Percentiles rank a stretch among this genome's conserved stretches.
phyloP scores from a whole-genome alignment of 2,113 vertebrate species.

The Sander vitreus region DNA sequence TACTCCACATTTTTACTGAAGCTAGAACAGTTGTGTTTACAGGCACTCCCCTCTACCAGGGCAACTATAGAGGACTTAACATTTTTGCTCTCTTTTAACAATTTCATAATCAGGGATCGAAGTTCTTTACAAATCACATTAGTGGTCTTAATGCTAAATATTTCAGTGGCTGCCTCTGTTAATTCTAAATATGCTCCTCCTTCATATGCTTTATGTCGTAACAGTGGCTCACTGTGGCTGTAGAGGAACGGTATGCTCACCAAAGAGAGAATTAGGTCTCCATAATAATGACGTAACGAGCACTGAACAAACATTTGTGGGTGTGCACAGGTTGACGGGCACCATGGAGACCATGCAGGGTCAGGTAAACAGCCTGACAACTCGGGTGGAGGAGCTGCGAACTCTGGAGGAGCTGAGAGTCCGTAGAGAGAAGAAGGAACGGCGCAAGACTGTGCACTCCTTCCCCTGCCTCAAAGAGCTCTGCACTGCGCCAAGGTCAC shows the following conservation, averaged over 20 bases:
- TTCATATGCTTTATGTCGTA: slow-evolving; percentile 14
- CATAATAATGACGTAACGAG: slow-evolving; percentile 15
- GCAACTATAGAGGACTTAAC: background rate
- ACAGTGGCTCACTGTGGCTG: slow-evolving; percentile 19
- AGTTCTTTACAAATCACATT: slow-evolving; percentile 33
- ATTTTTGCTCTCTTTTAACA: background rate
- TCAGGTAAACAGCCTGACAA: slow-evolving; percentile 93
- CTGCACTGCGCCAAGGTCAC: slow-evolving; percentile 90
- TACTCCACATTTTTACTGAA: background rate
- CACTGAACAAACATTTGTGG: slow-evolving; percentile 1
- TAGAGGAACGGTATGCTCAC: background rate
- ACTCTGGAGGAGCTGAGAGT: slow-evolving; percentile 92
- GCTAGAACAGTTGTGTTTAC: background rate
- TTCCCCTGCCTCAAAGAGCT: slow-evolving; percentile 97
- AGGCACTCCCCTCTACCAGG: background rate
- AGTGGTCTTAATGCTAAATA: slow-evolving; percentile 20
- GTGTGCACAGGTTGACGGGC: slow-evolving; percentile 87
- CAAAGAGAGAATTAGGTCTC: background rate
- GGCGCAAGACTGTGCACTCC: slow-evolving; percentile 93
- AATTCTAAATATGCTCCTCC: slow-evolving; percentile 16
- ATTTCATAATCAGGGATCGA: slow-evolving; percentile 24
- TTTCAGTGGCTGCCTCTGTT: slow-evolving; percentile 47
- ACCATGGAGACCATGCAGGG: slow-evolving; percentile 92
- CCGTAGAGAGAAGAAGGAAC: slow-evolving; percentile 91
- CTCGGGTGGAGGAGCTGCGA: slow-evolving; percentile 92